phyloP scores from a whole-genome alignment of 2,888 invertebrate species.

The Athalia rosae region DNA sequence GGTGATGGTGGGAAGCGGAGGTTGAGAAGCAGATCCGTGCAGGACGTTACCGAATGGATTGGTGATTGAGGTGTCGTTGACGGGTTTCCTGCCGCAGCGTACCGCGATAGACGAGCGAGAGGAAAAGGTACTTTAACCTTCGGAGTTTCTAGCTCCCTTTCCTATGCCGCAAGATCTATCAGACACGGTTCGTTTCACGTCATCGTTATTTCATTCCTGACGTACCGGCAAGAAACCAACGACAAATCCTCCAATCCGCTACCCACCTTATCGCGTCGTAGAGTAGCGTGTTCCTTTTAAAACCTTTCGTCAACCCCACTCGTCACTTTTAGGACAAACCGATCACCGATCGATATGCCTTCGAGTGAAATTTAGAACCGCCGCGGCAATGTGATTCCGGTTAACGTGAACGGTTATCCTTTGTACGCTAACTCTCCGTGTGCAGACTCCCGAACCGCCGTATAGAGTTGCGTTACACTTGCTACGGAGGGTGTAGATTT shows the following conservation, averaged over 20 bases:
- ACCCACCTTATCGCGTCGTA: no score
- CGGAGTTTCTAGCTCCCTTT: background rate
- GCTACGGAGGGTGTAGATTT: background rate
- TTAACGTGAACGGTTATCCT: no score
- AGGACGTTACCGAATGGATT: conserved; percentile 31
- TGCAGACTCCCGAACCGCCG: background rate
- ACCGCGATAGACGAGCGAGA: conserved; percentile 1
- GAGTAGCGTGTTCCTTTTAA: no score
- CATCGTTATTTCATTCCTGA: conserved; percentile 7
- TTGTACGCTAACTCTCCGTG: no score
- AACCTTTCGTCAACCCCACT: no score
- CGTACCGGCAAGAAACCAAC: background rate
- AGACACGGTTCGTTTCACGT: conserved; percentile 24
- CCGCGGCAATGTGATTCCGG: no score
- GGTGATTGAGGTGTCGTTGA: conserved; percentile 44
- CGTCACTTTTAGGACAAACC: no score
- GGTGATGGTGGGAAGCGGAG: background rate
- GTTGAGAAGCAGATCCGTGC: background rate
- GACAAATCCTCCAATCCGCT: background rate
- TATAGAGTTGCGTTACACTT: background rate
- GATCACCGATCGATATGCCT: no score
- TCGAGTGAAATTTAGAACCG: no score
- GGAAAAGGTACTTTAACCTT: conserved; percentile 29
- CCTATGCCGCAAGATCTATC: conserved; percentile 33
- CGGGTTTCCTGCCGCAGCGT: conserved; percentile 13